These are phyloP conservation scores for Macrosoma leucophasiata DNA, from an alignment of 2,888 invertebrate genomes.

Conservation along the genomic window DNA sequence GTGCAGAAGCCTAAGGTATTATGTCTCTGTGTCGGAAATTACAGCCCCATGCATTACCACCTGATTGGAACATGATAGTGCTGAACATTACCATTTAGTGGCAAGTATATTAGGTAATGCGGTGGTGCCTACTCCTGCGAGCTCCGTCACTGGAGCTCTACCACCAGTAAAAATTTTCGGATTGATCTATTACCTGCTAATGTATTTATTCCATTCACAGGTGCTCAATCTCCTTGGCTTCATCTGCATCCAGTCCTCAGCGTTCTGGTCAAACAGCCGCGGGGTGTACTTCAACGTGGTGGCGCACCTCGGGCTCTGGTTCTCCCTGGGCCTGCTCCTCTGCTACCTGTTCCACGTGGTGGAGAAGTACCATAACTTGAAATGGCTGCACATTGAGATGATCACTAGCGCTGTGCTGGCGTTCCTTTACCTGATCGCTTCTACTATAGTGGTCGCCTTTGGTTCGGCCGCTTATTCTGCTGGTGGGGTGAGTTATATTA, in stretches of 20 bases:
- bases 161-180: too few species aligned
- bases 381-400: slow-evolving; percentile 90
- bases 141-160: too few species aligned
- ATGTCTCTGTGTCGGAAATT: too few species aligned
- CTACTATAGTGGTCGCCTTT: slow-evolving; percentile 81
- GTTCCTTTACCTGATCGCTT: slow-evolving; percentile 83
- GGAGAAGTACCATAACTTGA: slow-evolving; percentile 87
- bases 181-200: too few species aligned
- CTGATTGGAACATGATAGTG: too few species aligned
- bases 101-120: too few species aligned
- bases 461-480: slow-evolving; percentile 79
- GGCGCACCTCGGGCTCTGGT: slow-evolving; percentile 86
- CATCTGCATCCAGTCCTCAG: slow-evolving; percentile 83
- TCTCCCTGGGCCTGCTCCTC: slow-evolving; percentile 81
- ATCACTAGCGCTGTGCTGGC: slow-evolving; percentile 81
- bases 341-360: slow-evolving; percentile 89
- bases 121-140: too few species aligned
- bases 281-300: slow-evolving; percentile 86
- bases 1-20: too few species aligned
- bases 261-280: slow-evolving; percentile 75
- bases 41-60: too few species aligned
- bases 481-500: slow-evolving; percentile 81
- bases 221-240: slow-evolving; percentile 83
- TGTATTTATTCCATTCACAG: too few species aligned
- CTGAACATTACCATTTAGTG: too few species aligned